Conservation (phyloP, 1,140 invertebrate species). For the Pteromalus puparum region DNA sequence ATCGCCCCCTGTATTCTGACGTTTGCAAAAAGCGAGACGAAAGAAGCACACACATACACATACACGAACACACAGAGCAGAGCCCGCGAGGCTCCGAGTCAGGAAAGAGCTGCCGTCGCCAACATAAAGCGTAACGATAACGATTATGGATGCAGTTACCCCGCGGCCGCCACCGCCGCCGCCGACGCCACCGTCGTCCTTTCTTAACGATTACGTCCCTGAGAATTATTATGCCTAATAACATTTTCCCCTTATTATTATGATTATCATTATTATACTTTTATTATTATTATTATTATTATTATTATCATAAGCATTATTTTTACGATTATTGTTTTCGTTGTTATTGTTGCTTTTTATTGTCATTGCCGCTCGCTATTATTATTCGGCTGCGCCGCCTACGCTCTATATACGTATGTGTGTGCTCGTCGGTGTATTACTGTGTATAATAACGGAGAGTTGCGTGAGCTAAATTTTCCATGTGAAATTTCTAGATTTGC, state of each 20-base stretch:
- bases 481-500: slow-evolving; percentile 45
- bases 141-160: slow-evolving; percentile 75
- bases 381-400: slow-evolving; percentile 37
- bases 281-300: slow-evolving; percentile 54
- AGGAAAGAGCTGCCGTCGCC: slow-evolving; percentile 64
- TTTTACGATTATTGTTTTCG: slow-evolving; percentile 65
- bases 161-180: slow-evolving; percentile 60
- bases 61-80: slow-evolving; percentile 51
- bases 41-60: slow-evolving; percentile 18
- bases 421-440: no score
- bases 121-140: slow-evolving; percentile 76
- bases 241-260: slow-evolving; percentile 73
- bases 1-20: not conserved
- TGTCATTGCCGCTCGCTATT: slow-evolving; percentile 53
- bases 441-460: not conserved
- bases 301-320: slow-evolving; percentile 55
- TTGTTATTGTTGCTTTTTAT: slow-evolving; percentile 62
- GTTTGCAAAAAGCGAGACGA: slow-evolving; percentile 20
- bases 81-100: slow-evolving; percentile 49
- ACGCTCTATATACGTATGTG: no score
- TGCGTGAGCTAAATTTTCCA: slow-evolving; percentile 48
- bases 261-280: slow-evolving; percentile 63
- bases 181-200: slow-evolving; percentile 66
- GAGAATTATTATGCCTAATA: slow-evolving; percentile 75
- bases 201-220: slow-evolving; percentile 76